Evolutionary conservation across 2,888 invertebrate genomes (phyloP).

Genomic region (Andrena praecox): DNA sequence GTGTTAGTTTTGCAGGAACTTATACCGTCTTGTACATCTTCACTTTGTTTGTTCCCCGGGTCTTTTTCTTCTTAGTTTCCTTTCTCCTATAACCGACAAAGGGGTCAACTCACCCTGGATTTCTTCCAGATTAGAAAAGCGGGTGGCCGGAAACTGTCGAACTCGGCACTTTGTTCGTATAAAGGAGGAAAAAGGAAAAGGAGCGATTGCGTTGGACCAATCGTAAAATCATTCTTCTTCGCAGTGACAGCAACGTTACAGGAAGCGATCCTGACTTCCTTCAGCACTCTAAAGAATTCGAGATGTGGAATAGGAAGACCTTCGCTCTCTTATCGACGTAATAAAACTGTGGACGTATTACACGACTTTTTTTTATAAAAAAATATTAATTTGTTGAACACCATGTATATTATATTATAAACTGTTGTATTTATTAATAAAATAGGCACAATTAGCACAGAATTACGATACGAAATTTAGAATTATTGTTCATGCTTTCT

Average conservation of each 20-base stretch:
- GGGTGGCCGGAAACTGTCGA: slow-evolving; percentile 67
- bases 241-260: slow-evolving; percentile 15
- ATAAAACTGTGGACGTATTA: not conserved
- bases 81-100: not conserved
- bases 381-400: too few species aligned
- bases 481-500: too few species aligned
- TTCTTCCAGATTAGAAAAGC: slow-evolving; percentile 60
- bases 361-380: too few species aligned
- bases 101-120: slow-evolving; percentile 19
- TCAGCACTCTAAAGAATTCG: not conserved
- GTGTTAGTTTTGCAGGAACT: not conserved
- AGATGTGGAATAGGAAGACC: not conserved
- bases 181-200: slow-evolving; percentile 6
- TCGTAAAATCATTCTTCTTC: slow-evolving; percentile 37
- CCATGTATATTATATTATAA: too few species aligned
- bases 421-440: too few species aligned
- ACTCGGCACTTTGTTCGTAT: slow-evolving; percentile 66
- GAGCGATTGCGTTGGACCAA: slow-evolving; percentile 23
- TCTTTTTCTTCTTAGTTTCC: not conserved
- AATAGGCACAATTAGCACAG: too few species aligned
- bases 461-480: too few species aligned
- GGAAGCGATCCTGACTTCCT: slow-evolving; percentile 22
- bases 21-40: not conserved
- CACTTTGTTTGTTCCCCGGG: not conserved
- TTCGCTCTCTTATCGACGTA: not conserved